Percentiles rank a stretch among this genome's conserved stretches.
phyloP scores from a whole-genome alignment of 2,113 vertebrate genomes.

The Callaeas wilsoni region DNA sequence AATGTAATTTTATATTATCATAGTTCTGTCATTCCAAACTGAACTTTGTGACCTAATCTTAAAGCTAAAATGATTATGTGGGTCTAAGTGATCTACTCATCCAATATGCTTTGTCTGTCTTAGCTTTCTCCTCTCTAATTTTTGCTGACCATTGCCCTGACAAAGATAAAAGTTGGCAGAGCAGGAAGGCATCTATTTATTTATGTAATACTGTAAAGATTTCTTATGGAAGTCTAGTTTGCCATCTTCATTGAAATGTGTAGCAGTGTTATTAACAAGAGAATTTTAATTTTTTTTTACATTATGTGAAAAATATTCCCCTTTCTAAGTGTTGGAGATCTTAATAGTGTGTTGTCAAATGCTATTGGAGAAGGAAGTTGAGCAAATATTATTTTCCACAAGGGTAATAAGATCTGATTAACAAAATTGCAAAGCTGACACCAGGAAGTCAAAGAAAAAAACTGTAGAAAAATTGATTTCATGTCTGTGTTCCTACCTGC shows the following conservation, averaged over 20 bases:
- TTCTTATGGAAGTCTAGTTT: background rate
- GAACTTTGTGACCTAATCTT: background rate
- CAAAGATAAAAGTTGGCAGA: background rate
- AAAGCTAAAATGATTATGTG: background rate
- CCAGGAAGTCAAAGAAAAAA: background rate
- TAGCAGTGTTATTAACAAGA: background rate
- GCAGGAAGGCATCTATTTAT: background rate
- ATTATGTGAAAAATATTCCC: background rate
- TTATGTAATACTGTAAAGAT: background rate
- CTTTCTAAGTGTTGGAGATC: background rate
- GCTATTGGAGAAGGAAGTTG: background rate
- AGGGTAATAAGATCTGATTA: conserved; percentile 30
- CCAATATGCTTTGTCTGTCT: background rate
- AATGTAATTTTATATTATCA: background rate
- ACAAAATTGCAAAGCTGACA: conserved; percentile 12
- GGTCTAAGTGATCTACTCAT: background rate
- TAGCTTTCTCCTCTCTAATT: background rate
- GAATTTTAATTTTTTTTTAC: background rate
- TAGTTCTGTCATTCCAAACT: background rate
- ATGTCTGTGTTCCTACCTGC: background rate
- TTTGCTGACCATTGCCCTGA: background rate
- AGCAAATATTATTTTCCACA: conserved; percentile 25
- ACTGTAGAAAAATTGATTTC: background rate
- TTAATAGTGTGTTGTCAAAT: background rate
- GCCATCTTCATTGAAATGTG: background rate